Conservation (phyloP, 2,888 invertebrate species). For the Lasioglossum morio region DNA sequence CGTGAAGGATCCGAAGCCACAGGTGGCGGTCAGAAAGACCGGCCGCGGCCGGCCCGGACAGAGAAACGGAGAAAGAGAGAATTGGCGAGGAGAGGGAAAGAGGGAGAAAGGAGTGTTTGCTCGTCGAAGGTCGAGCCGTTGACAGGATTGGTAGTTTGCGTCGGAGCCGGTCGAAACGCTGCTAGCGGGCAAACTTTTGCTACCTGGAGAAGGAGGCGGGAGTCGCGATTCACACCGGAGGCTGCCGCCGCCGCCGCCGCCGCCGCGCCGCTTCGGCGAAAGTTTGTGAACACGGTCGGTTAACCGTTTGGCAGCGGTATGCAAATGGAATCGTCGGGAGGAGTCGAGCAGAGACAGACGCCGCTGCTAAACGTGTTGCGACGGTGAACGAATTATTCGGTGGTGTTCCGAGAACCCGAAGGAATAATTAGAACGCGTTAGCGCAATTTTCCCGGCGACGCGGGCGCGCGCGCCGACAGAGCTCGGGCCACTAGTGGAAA, state of each 20-base stretch:
- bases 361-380: background rate
- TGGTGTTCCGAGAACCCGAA: constrained; percentile 47
- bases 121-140: background rate
- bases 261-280: background rate
- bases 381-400: constrained; percentile 50
- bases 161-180: background rate
- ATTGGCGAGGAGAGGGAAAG: background rate
- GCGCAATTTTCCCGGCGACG: constrained; percentile 39
- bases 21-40: constrained; percentile 67
- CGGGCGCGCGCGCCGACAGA: background rate
- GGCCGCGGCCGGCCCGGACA: background rate
- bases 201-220: background rate
- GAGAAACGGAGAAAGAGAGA: background rate
- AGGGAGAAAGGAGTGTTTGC: background rate
- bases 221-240: background rate
- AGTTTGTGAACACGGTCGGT: background rate
- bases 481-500: background rate
- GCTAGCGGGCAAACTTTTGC: background rate
- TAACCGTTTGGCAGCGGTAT: constrained; percentile 24
- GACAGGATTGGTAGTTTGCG: background rate
- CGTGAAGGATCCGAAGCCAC: constrained; percentile 65
- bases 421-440: constrained; percentile 62
- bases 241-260: too few relatives aligned
- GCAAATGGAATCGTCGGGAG: constrained; percentile 29
- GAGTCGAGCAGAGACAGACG: constrained; percentile 10